These are phyloP conservation scores for Xestia c-nigrum DNA, from an alignment of 2,888 invertebrate genomes.

Conservation along the genomic window DNA sequence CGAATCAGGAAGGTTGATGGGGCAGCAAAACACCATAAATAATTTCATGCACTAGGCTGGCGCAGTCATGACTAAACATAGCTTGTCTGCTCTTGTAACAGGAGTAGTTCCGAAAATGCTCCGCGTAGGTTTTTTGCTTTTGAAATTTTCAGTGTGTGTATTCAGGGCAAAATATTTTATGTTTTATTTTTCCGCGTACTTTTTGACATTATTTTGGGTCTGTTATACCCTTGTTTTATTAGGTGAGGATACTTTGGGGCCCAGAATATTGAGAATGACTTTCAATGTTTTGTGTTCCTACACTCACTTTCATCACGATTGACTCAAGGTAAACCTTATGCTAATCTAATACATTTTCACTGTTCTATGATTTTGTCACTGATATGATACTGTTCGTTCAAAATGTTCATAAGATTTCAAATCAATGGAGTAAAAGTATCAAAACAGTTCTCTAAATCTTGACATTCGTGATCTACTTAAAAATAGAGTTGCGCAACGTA, in stretches of 20 bases:
- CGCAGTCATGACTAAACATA: conserved; percentile 70
- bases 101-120: conserved; percentile 45
- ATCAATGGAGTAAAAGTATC: not conserved
- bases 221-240: not conserved
- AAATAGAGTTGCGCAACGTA: not conserved
- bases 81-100: conserved; percentile 49
- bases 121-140: not conserved
- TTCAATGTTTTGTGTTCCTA: too few species aligned
- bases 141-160: not conserved
- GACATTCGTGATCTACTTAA: not conserved
- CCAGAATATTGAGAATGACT: too few species aligned
- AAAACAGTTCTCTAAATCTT: not conserved
- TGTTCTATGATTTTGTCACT: too few species aligned
- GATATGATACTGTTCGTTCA: not conserved
- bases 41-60: conserved; percentile 77
- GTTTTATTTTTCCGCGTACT: not conserved
- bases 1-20: conserved; percentile 73
- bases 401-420: not conserved
- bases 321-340: not conserved
- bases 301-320: not conserved
- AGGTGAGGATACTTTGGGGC: not conserved
- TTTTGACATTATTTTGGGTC: not conserved
- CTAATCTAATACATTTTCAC: too few species aligned
- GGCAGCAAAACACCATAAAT: conserved; percentile 74
- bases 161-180: too few species aligned